phyloP scores from a whole-genome alignment of 53 echinoderm and acorn worm species.

The Patiria pectinifera region DNA sequence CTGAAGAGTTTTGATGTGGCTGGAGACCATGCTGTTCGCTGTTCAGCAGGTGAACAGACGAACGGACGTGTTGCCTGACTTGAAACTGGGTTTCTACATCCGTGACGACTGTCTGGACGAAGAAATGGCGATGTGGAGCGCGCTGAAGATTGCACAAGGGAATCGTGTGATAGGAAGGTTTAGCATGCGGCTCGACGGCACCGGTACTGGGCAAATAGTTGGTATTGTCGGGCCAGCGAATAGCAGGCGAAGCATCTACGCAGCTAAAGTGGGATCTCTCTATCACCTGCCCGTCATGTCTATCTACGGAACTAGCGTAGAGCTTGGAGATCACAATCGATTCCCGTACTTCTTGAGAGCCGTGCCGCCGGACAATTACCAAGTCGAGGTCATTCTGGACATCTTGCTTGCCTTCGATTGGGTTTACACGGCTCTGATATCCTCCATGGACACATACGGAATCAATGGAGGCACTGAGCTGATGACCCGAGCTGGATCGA shows the following conservation, averaged over 20 bases:
- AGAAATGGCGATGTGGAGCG: background rate
- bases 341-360: constrained; percentile 45
- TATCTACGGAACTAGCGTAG: constrained; percentile 32
- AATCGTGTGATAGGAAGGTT: background rate
- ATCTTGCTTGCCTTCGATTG: constrained; percentile 34
- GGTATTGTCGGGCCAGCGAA: constrained; percentile 35
- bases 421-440: constrained; percentile 47
- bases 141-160: constrained; percentile 16
- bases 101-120: background rate
- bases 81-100: constrained; percentile 5
- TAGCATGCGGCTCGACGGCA: background rate
- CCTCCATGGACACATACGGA: constrained; percentile 31
- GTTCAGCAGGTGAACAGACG: background rate
- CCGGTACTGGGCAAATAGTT: background rate
- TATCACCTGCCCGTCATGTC: constrained; percentile 34
- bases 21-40: constrained; percentile 5
- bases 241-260: constrained; percentile 25
- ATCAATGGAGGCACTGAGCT: constrained; percentile 15
- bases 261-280: constrained; percentile 41
- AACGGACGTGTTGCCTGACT: background rate
- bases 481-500: background rate
- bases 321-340: constrained; percentile 13
- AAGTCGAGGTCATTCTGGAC: constrained; percentile 46
- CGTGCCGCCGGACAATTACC: constrained; percentile 38
- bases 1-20: background rate